Evolutionary conservation across 1,140 invertebrate species (phyloP).

Genomic region (Pristionchus pacificus): DNA sequence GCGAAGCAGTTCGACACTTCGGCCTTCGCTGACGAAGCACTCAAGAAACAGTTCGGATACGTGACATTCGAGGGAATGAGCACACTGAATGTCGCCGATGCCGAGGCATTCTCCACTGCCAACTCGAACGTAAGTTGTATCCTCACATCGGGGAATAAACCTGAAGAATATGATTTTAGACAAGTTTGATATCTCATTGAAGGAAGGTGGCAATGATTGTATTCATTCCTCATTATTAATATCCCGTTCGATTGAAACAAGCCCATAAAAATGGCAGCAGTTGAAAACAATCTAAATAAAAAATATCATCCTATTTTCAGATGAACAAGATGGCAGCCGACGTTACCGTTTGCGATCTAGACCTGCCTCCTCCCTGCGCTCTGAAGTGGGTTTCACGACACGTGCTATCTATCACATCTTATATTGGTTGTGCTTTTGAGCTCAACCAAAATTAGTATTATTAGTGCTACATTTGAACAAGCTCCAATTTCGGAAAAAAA

Average conservation of each 20-base stretch:
- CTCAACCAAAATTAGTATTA: background rate
- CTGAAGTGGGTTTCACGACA: constrained; percentile 26
- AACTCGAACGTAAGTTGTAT: constrained; percentile 14
- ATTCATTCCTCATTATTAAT: no score
- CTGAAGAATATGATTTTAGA: no score
- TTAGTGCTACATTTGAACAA: background rate
- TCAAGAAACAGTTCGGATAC: constrained; percentile 29
- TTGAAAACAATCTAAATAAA: no score
- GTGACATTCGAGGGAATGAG: constrained; percentile 39
- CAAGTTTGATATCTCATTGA: no score
- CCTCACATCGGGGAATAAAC: no score
- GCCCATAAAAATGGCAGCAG: no score
- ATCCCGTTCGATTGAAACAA: no score
- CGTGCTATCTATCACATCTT: no score
- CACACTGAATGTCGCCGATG: constrained; percentile 24
- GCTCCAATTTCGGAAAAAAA: constrained; percentile 13
- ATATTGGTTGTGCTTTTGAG: background rate
- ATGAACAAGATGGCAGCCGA: constrained; percentile 24
- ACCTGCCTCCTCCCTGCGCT: constrained; percentile 34
- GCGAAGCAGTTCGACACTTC: constrained; percentile 37
- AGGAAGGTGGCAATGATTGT: no score
- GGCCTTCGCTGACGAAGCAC: constrained; percentile 18
- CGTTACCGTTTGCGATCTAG: constrained; percentile 29
- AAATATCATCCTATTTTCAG: no score
- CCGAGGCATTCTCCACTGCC: constrained; percentile 25